A percentile compares a stretch with the other conserved stretches of the same genome.
Conservation (phyloP, 2,888 invertebrate genomes). For the Metalampra italica region DNA sequence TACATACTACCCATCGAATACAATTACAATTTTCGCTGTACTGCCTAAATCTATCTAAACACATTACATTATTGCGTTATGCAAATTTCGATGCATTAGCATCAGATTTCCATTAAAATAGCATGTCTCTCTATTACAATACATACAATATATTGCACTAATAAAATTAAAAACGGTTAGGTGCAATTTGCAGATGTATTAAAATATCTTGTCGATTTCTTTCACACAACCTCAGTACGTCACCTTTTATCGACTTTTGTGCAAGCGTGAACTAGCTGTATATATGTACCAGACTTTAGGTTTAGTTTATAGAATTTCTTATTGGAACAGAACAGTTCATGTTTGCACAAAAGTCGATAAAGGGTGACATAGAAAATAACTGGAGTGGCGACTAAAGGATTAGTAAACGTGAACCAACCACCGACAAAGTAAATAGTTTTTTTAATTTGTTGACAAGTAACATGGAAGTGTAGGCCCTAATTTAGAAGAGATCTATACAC, state of each 20-base stretch:
- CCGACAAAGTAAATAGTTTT: background rate
- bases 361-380: too few relatives aligned
- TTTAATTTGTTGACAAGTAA: background rate
- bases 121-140: conserved; percentile 1
- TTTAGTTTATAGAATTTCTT: too few relatives aligned
- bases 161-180: too few relatives aligned
- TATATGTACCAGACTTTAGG: too few relatives aligned
- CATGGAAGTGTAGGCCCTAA: too few relatives aligned
- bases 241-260: background rate
- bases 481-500: too few relatives aligned
- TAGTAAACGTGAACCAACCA: too few relatives aligned
- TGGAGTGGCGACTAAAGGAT: too few relatives aligned
- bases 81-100: conserved; percentile 13
- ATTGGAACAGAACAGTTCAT: background rate
- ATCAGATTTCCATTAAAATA: conserved; percentile 12
- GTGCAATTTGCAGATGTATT: too few relatives aligned
- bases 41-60: conserved; percentile 12
- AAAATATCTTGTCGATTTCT: too few relatives aligned
- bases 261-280: background rate
- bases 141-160: too few relatives aligned
- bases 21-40: conserved; percentile 8
- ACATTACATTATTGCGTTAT: conserved; percentile 12
- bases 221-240: too few relatives aligned
- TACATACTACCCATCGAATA: background rate
- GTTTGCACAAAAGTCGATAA: background rate